Conservation (phyloP, 2,888 invertebrate species). For the Magallana nippona region DNA sequence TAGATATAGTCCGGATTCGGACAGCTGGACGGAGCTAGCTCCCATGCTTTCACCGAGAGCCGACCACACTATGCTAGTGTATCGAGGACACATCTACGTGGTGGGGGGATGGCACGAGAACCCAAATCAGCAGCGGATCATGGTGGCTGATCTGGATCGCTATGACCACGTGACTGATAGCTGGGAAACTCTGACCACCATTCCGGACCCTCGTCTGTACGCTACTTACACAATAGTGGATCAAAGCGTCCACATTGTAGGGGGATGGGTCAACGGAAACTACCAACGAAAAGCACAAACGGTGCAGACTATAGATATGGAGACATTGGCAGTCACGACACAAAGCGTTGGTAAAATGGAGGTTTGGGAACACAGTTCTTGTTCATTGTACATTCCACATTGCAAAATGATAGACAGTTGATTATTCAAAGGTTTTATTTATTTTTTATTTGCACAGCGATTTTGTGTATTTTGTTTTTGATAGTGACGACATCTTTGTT, state of each 20-base stretch:
- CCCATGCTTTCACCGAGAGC: conserved; percentile 69
- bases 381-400: conserved; percentile 85
- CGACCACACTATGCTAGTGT: conserved; percentile 73
- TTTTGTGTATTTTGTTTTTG: neutral
- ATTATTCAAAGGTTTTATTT: neutral
- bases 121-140: conserved; percentile 81
- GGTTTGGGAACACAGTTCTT: conserved; percentile 87
- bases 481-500: no score
- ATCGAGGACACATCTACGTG: conserved; percentile 64
- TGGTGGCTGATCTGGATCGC: conserved; percentile 85
- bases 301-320: conserved; percentile 86
- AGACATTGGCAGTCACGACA: conserved; percentile 84
- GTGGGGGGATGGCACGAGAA: conserved; percentile 80
- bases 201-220: conserved; percentile 86
- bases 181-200: conserved; percentile 84
- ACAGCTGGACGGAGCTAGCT: conserved; percentile 65
- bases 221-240: conserved; percentile 85
- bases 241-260: conserved; percentile 85
- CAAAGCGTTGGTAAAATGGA: conserved; percentile 85
- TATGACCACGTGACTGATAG: conserved; percentile 83
- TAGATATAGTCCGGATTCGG: conserved; percentile 63
- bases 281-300: conserved; percentile 85
- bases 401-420: conserved; percentile 79
- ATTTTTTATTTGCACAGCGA: neutral
- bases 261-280: conserved; percentile 86